A percentile compares a stretch with the other conserved stretches of the same genome.
phyloP scores from a whole-genome alignment of 2,797 vertebrate species.

The Caiman crocodilus region DNA sequence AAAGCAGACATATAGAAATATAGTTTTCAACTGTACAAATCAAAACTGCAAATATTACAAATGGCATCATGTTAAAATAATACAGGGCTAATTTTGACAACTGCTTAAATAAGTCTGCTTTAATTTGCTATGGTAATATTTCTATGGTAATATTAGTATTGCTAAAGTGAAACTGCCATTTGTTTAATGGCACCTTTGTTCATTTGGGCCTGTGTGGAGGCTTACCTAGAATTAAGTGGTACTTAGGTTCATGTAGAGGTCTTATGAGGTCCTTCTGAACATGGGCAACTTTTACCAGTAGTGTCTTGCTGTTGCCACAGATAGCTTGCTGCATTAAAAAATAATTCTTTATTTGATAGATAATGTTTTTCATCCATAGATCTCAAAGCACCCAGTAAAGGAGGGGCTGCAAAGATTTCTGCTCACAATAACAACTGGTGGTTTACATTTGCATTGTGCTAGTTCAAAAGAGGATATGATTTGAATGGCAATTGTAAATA shows the following conservation, averaged over 20 bases:
- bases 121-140: not conserved
- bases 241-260: not conserved
- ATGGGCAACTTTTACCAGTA: not conserved
- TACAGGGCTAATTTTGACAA: not conserved
- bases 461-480: not conserved
- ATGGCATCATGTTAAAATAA: not conserved
- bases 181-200: not conserved
- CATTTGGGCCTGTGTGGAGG: not conserved
- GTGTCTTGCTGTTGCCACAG: not conserved
- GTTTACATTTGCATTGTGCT: not conserved
- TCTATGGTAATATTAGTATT: too few species aligned
- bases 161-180: not conserved
- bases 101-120: not conserved
- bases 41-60: not conserved
- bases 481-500: not conserved
- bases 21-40: not conserved
- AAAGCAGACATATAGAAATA: not conserved
- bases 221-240: not conserved
- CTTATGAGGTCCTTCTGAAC: not conserved
- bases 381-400: too few species aligned
- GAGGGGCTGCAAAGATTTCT: not conserved
- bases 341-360: not conserved
- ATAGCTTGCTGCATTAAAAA: not conserved
- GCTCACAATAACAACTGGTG: not conserved
- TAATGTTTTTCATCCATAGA: too few species aligned